Conservation (phyloP, 2,113 vertebrate species). For the Platysteira castanea region DNA sequence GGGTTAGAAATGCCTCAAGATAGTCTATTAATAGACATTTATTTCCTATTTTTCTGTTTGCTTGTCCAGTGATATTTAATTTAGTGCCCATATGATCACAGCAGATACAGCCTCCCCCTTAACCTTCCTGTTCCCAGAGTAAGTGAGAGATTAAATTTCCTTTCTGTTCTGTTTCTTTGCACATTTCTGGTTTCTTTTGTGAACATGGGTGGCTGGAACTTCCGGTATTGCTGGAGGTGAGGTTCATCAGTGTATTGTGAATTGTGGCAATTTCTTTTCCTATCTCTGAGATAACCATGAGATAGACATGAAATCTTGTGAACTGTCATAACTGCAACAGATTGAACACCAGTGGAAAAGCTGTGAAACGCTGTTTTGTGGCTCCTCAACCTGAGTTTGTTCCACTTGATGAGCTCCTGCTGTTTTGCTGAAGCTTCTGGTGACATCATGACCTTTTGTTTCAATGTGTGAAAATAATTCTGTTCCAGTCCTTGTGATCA, state of each 20-base stretch:
- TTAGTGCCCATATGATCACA: rapidly evolving
- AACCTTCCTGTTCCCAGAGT: neutral
- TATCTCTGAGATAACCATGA: neutral
- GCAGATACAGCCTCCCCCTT: neutral
- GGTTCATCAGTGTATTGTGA: neutral
- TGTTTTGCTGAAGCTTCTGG: neutral
- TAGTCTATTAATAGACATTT: neutral
- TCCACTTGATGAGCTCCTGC: neutral
- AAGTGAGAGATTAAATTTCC: neutral
- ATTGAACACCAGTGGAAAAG: neutral
- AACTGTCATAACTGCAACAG: neutral
- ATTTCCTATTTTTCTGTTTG: neutral
- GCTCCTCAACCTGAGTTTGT: neutral
- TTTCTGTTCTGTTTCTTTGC: neutral
- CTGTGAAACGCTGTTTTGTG: neutral
- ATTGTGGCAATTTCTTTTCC: neutral
- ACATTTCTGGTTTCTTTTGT: neutral
- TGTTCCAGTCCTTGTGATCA: neutral
- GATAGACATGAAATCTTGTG: neutral
- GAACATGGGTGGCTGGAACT: neutral
- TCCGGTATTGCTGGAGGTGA: neutral
- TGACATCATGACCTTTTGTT: rapidly evolving
- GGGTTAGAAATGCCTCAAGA: neutral
- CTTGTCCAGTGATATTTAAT: neutral
- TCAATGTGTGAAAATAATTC: neutral